These are phyloP conservation scores for Thomomys bottae DNA, from an alignment of 2,113 vertebrate genomes.

Conservation along the genomic window DNA sequence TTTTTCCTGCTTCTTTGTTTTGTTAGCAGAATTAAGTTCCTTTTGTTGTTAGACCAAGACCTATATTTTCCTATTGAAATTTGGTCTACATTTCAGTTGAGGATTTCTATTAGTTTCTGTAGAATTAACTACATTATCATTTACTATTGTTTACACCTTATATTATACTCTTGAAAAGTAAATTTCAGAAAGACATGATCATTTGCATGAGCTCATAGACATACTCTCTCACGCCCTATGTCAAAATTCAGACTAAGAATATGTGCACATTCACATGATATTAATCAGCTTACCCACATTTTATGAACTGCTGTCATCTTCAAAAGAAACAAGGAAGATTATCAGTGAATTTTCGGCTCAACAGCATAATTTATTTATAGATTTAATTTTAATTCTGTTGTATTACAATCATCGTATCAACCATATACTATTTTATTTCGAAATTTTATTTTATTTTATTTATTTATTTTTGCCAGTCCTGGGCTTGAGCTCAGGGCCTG, in stretches of 20 bases:
- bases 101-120: not conserved
- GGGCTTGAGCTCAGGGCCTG: too few relatives aligned
- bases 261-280: too few relatives aligned
- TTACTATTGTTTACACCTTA: not conserved
- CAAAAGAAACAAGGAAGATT: constrained; percentile 14
- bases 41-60: not conserved
- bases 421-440: too few relatives aligned
- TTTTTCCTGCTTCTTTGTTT: not conserved
- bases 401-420: not conserved
- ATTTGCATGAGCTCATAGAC: not conserved
- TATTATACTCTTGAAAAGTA: not conserved
- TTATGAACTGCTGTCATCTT: not conserved
- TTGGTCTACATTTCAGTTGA: constrained; percentile 17
- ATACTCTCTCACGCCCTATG: rapidly evolving
- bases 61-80: not conserved
- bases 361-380: constrained; percentile 10
- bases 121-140: not conserved
- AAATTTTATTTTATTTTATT: too few relatives aligned
- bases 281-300: not conserved
- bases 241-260: not conserved
- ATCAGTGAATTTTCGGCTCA: not conserved
- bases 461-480: too few relatives aligned
- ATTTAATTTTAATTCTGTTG: constrained; percentile 33
- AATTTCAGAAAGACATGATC: not conserved
- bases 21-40: not conserved